Percentiles rank a stretch among this genome's conserved stretches.
Evolutionary conservation across 2,113 vertebrate species (phyloP).

Genomic region (Hippoglossus stenolepis): DNA sequence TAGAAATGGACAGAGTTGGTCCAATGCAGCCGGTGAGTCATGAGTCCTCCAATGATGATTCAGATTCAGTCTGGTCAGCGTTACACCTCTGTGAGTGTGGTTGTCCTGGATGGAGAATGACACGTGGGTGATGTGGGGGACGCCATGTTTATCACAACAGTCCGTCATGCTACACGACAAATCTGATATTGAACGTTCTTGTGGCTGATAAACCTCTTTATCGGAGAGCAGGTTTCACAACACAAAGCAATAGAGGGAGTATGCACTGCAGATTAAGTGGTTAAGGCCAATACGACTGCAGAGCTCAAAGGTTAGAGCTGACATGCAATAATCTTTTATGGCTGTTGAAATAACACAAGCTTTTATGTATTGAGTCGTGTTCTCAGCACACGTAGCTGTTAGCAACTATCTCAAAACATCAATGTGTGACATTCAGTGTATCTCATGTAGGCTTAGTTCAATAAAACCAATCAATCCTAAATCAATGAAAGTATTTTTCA

Average conservation of each 20-base stretch:
- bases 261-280: not conserved
- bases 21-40: slow-evolving; percentile 51
- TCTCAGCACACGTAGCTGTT: not conserved
- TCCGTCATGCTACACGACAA: slow-evolving; percentile 15
- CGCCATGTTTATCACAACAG: slow-evolving; percentile 13
- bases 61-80: slow-evolving; percentile 8
- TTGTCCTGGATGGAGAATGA: not conserved
- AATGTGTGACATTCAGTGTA: not conserved
- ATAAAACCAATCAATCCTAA: not conserved
- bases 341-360: slow-evolving; percentile 13
- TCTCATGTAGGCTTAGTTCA: not conserved
- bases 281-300: slow-evolving; percentile 16
- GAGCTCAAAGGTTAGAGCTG: slow-evolving; percentile 72
- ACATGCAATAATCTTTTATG: slow-evolving; percentile 65
- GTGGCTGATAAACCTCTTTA: slow-evolving; percentile 54
- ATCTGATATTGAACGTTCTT: slow-evolving; percentile 22
- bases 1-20: not conserved
- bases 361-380: slow-evolving; percentile 22
- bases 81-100: not conserved
- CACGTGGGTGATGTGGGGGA: not conserved
- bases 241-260: slow-evolving; percentile 26
- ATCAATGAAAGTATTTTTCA: not conserved
- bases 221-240: slow-evolving; percentile 51
- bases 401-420: not conserved
- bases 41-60: slow-evolving; percentile 33